Percentiles rank a stretch among this genome's conserved stretches.
These are phyloP conservation scores for Halictus ligatus DNA, from an alignment of 2,888 invertebrate species.

Conservation along the genomic window DNA sequence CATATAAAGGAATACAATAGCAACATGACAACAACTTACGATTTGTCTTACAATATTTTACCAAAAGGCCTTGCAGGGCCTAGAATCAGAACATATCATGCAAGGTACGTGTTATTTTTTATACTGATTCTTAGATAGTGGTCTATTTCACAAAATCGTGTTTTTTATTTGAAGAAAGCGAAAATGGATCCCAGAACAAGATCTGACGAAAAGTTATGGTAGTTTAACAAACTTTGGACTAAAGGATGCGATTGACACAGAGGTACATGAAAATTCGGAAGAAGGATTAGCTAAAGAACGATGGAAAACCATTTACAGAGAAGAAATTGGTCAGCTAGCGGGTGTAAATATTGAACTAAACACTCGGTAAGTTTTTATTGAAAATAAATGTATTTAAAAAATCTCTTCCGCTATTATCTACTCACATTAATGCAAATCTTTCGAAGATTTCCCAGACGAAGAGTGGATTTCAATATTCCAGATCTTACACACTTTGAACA, in stretches of 20 bases:
- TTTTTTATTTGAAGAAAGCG: slow-evolving; percentile 52
- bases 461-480: slow-evolving; percentile 44
- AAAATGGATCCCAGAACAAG: slow-evolving; percentile 67
- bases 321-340: slow-evolving; percentile 34
- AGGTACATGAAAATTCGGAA: slow-evolving; percentile 29
- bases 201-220: slow-evolving; percentile 67
- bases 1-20: slow-evolving; percentile 84
- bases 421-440: neutral
- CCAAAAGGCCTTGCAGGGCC: slow-evolving; percentile 82
- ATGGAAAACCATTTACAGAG: slow-evolving; percentile 50
- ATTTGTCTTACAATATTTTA: slow-evolving; percentile 86
- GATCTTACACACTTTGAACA: slow-evolving; percentile 42
- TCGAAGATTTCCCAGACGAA: slow-evolving; percentile 46
- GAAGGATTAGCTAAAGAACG: slow-evolving; percentile 41
- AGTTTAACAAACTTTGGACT: slow-evolving; percentile 70
- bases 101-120: slow-evolving; percentile 72
- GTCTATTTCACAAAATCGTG: slow-evolving; percentile 13
- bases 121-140: neutral
- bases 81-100: slow-evolving; percentile 82
- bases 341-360: neutral
- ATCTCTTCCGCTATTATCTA: neutral
- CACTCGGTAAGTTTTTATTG: slow-evolving; percentile 36
- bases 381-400: slow-evolving; percentile 7
- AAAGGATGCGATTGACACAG: slow-evolving; percentile 42
- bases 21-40: slow-evolving; percentile 85